Percentiles rank a stretch among this genome's conserved stretches.
Evolutionary conservation across 64 coral and sea anemone species (phyloP).

Genomic region (Acropora tenuis): DNA sequence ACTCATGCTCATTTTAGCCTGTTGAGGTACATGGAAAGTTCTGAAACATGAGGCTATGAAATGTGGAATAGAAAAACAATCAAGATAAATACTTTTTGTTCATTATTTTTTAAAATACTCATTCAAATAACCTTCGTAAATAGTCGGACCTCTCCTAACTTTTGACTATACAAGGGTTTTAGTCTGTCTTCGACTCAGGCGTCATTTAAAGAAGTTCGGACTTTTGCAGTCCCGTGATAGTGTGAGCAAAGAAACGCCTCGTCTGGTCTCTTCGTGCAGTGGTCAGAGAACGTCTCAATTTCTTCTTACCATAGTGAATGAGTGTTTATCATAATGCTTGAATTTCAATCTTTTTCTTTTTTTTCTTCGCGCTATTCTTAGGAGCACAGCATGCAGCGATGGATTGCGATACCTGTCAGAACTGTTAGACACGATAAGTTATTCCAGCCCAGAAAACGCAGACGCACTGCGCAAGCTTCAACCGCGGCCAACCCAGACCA

Average conservation of each 20-base stretch:
- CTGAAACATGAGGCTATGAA: slow-evolving; percentile 65
- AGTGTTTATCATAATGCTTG: not conserved
- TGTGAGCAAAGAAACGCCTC: no score
- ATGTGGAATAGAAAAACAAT: not conserved
- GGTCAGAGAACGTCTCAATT: no score
- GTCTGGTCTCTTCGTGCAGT: no score
- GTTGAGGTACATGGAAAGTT: slow-evolving; percentile 95
- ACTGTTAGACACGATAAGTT: slow-evolving; percentile 51
- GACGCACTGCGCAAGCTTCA: slow-evolving; percentile 52
- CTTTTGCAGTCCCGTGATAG: no score
- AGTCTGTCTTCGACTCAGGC: no score
- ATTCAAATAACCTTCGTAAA: no score
- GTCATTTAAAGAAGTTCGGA: no score
- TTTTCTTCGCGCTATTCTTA: not conserved
- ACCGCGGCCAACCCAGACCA: not conserved
- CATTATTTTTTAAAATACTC: no score
- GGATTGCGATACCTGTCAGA: slow-evolving; percentile 69
- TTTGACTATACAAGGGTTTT: no score
- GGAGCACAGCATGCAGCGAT: slow-evolving; percentile 15
- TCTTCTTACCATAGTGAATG: no score
- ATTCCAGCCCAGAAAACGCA: slow-evolving; percentile 65
- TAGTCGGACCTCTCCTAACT: no score
- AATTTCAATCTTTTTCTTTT: not conserved
- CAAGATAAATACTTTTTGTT: no score
- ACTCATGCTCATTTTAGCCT: slow-evolving; percentile 70